Base-by-base conservation (phyloP, 2,113 vertebrate genomes). In the Caranx ignobilis region DNA sequence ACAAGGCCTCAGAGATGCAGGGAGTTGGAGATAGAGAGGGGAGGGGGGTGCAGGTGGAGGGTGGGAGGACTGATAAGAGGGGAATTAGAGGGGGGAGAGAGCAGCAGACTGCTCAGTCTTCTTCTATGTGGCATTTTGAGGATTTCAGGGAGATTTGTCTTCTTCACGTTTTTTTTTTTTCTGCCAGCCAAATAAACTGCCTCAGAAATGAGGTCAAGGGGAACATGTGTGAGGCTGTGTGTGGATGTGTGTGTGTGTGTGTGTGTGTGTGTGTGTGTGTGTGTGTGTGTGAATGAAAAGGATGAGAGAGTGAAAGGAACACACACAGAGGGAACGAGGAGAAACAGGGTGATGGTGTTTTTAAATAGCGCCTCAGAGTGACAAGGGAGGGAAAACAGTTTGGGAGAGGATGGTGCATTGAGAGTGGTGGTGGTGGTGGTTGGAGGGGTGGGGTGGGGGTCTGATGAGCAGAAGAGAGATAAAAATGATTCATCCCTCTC, bases 141-240 rank as follows among this genome's bases (percentile, higher is more conserved):
- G 84, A 75, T 90, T 92, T 91, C 50, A 80, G 56, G 73, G 73
- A 90, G 76, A 87, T 90, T 89, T 94, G 77, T 88, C 70, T 74
- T 85, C 11, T 77, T 73, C 66, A 62, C 9, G 0, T 75, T 66
- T 81, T 74, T 79, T 66, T 81, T 81, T 71, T 66, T 83, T n/a
- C 48, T 79, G 62, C 47, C 43, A 77, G 72, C 86, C 73, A 91
- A 86, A 90, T 85, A 89, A 88, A 90, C 70, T 77, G 71, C 81
- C 63, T 79, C 65, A 79, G 81, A 87, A 94, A 88, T 79, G 39
- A 88, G 91, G 91, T 93, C 92, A 92, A 87, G 89, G 87, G 85
- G 79, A 89, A 61, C 62, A 0, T 67, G 35, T 67, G 61, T 81
- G 32, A 71, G 62, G 8, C 39, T 43, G 37, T 41, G 26, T 73